Evolutionary conservation across 1,140 invertebrate species (phyloP).

Genomic region (Camponotus vicinus): DNA sequence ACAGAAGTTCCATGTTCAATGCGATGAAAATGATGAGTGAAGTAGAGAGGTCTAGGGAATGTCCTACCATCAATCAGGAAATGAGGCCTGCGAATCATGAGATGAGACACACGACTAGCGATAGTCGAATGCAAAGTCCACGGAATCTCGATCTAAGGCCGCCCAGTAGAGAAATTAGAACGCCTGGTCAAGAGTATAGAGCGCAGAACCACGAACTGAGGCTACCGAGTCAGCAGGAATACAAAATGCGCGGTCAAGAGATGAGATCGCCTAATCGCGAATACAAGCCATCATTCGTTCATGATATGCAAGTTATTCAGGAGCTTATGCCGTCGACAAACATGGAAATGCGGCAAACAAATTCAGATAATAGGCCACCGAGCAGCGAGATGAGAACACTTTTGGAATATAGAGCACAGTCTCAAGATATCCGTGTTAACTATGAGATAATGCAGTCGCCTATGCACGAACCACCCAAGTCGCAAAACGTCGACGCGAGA

Average conservation of each 20-base stretch:
- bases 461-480: conserved; percentile 65
- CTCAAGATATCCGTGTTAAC: conserved; percentile 65
- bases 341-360: conserved; percentile 63
- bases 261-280: conserved; percentile 68
- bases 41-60: conserved; percentile 67
- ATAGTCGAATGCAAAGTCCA: conserved; percentile 66
- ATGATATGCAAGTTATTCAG: conserved; percentile 65
- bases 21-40: conserved; percentile 73
- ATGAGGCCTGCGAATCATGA: conserved; percentile 60
- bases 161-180: conserved; percentile 63
- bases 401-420: conserved; percentile 68
- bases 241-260: conserved; percentile 71
- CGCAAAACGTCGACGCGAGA: conserved; percentile 65
- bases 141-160: conserved; percentile 66
- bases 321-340: conserved; percentile 55
- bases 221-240: conserved; percentile 71
- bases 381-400: conserved; percentile 72
- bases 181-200: conserved; percentile 64
- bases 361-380: conserved; percentile 69
- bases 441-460: conserved; percentile 68
- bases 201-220: conserved; percentile 63
- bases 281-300: conserved; percentile 63
- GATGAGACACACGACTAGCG: conserved; percentile 35
- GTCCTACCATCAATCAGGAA: conserved; percentile 57
- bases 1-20: conserved; percentile 70